phyloP scores from a whole-genome alignment of 1,140 invertebrate genomes.

The Cotesia typhae region DNA sequence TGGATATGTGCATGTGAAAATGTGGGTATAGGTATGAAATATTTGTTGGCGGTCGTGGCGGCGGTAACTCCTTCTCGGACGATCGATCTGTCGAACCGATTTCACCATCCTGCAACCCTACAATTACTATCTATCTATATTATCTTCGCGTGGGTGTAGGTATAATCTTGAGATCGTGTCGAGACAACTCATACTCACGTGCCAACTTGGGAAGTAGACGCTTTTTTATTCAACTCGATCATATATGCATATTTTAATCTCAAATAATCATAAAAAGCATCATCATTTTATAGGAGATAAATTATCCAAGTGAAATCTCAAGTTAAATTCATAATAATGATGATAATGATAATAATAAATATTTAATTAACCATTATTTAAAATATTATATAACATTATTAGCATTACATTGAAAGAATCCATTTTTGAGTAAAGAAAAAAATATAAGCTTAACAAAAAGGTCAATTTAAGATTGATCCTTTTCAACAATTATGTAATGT shows the following conservation, averaged over 20 bases:
- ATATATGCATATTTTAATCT: background rate
- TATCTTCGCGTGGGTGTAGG: slow-evolving; percentile 51
- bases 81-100: slow-evolving; percentile 42
- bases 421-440: no score
- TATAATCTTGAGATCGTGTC: slow-evolving; percentile 33
- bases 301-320: no score
- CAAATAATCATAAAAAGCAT: no score
- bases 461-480: no score
- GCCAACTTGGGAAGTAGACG: slow-evolving; percentile 25
- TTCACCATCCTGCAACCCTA: slow-evolving; percentile 46
- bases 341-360: no score
- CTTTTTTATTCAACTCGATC: background rate
- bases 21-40: background rate
- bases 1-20: background rate
- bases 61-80: slow-evolving; percentile 24
- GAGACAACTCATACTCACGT: slow-evolving; percentile 21
- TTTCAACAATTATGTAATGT: no score
- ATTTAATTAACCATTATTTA: no score
- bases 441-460: no score
- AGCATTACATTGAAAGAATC: no score
- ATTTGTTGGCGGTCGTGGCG: slow-evolving; percentile 11
- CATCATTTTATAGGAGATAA: no score
- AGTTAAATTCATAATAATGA: no score
- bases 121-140: slow-evolving; percentile 56
- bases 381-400: no score